These are phyloP conservation scores for Drosophila mimetica DNA, from an alignment of 2,888 invertebrate species.

Conservation along the genomic window DNA sequence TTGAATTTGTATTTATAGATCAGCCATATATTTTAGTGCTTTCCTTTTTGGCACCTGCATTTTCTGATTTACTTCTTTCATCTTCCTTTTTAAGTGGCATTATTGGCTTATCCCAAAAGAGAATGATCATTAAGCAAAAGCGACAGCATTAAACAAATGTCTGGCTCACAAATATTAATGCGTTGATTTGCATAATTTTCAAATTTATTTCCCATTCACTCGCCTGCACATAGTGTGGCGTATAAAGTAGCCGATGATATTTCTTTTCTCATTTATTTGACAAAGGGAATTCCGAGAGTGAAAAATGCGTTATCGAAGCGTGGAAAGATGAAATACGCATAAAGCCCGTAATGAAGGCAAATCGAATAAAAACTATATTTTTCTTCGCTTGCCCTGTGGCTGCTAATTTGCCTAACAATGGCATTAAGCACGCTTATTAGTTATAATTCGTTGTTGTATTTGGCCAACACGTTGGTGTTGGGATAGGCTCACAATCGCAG, in stretches of 20 bases:
- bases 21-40: not conserved
- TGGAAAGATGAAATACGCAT: slow-evolving; percentile 12
- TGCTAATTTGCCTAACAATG: slow-evolving; percentile 70
- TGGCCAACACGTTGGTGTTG: slow-evolving; percentile 50
- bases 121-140: slow-evolving; percentile 46
- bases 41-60: slow-evolving; percentile 10
- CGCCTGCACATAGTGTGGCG: slow-evolving; percentile 13
- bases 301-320: slow-evolving; percentile 30
- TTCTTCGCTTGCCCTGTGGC: slow-evolving; percentile 31
- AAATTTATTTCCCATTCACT: slow-evolving; percentile 65
- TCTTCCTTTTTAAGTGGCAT: slow-evolving; percentile 15
- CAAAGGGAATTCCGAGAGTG: slow-evolving; percentile 28
- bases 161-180: slow-evolving; percentile 52
- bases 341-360: slow-evolving; percentile 25
- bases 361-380: slow-evolving; percentile 37
- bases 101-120: slow-evolving; percentile 27
- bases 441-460: slow-evolving; percentile 64
- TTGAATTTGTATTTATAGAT: not conserved
- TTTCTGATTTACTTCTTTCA: slow-evolving; percentile 12
- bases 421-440: slow-evolving; percentile 63
- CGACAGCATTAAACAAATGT: slow-evolving; percentile 47
- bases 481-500: slow-evolving; percentile 9
- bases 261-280: slow-evolving; percentile 29
- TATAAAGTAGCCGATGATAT: slow-evolving; percentile 44
- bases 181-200: slow-evolving; percentile 68